Conservation (phyloP, 2,113 vertebrate genomes). For the Heterochromis multidens region DNA sequence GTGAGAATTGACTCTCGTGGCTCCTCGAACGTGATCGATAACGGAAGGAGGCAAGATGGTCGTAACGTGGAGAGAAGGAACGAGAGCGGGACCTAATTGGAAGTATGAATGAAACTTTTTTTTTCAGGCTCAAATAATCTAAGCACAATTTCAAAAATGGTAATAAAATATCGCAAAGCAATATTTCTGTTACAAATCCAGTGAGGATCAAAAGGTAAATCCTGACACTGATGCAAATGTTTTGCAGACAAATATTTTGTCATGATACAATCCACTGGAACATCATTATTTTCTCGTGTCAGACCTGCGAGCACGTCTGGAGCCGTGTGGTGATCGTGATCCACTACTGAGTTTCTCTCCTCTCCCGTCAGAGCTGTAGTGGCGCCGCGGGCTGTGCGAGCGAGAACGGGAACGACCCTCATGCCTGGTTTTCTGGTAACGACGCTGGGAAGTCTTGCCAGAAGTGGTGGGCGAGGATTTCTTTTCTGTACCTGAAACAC, state of each 20-base stretch:
- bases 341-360: background rate
- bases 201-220: background rate
- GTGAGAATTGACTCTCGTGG: background rate
- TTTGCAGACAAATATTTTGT: background rate
- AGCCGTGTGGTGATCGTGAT: background rate
- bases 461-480: background rate
- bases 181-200: background rate
- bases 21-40: slow-evolving; percentile 28
- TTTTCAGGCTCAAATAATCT: background rate
- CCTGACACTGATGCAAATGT: background rate
- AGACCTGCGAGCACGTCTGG: slow-evolving; percentile 40
- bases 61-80: background rate
- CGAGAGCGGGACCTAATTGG: slow-evolving; percentile 25
- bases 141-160: background rate
- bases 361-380: background rate
- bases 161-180: background rate
- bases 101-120: background rate
- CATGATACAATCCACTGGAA: background rate
- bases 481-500: background rate
- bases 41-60: background rate
- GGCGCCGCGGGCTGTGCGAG: background rate
- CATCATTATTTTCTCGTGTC: too few species aligned
- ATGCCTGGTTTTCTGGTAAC: background rate
- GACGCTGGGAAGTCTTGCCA: slow-evolving; percentile 22
- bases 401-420: background rate